These are phyloP conservation scores for Dromas ardeola DNA, from an alignment of 2,113 vertebrate genomes.

Conservation along the genomic window DNA sequence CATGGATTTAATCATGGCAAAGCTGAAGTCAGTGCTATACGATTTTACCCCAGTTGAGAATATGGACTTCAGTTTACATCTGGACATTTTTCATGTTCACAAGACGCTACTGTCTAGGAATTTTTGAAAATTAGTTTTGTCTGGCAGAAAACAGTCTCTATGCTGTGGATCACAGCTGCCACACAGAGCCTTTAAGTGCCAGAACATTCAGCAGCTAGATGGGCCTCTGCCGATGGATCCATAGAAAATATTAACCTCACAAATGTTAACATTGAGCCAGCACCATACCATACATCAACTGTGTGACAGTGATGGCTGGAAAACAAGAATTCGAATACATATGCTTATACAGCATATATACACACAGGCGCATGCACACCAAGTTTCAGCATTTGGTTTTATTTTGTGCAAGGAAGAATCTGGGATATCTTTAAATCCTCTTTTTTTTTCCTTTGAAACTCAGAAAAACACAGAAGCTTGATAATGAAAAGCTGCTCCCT, in stretches of 20 bases:
- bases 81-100: neutral
- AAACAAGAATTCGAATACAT: neutral
- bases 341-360: rapidly evolving
- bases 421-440: neutral
- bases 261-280: neutral
- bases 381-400: neutral
- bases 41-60: neutral
- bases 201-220: neutral
- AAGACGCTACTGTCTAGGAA: neutral
- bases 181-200: neutral
- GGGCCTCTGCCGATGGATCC: neutral
- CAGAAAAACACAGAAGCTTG: neutral
- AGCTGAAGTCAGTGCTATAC: neutral
- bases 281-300: neutral
- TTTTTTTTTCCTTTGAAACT: neutral
- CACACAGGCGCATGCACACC: neutral
- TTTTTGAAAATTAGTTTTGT: neutral
- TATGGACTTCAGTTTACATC: neutral
- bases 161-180: neutral
- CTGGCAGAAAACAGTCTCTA: neutral
- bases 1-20: neutral
- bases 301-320: neutral
- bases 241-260: neutral
- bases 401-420: neutral
- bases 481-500: neutral